phyloP scores from a whole-genome alignment of 2,888 invertebrate genomes.

The Lumbricus terrestris region DNA sequence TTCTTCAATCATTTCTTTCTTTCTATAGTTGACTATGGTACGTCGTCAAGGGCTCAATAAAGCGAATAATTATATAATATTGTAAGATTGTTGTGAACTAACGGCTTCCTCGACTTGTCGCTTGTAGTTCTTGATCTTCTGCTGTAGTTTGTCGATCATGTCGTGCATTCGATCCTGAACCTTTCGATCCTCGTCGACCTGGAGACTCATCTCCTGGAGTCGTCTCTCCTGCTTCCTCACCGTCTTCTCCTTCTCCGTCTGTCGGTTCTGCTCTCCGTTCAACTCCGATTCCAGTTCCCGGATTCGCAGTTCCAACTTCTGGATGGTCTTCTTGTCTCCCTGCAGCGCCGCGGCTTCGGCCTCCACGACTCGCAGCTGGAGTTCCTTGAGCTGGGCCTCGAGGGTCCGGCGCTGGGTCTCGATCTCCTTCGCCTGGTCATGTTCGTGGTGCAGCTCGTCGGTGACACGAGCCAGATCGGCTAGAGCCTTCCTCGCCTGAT shows the following conservation, averaged over 20 bases:
- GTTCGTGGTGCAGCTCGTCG: slow-evolving; percentile 97
- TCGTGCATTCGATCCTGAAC: slow-evolving; percentile 99
- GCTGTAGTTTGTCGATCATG: slow-evolving; percentile 92
- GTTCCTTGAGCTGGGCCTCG: slow-evolving; percentile 96
- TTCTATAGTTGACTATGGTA: no score
- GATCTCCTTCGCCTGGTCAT: slow-evolving; percentile 96
- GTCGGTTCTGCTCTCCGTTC: slow-evolving; percentile 96
- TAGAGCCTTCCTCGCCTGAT: slow-evolving; percentile 63
- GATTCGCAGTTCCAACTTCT: slow-evolving; percentile 74
- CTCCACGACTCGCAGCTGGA: slow-evolving; percentile 86
- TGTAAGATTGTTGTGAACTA: slow-evolving; percentile 46
- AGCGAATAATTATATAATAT: no score
- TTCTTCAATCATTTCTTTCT: no score
- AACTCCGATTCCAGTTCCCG: slow-evolving; percentile 71
- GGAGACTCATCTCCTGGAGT: slow-evolving; percentile 73
- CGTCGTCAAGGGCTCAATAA: no score
- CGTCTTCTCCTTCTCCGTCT: slow-evolving; percentile 97
- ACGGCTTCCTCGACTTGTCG: slow-evolving; percentile 98
- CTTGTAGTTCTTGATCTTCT: slow-evolving; percentile 99
- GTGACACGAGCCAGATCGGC: slow-evolving; percentile 91
- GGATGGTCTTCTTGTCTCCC: slow-evolving; percentile 82
- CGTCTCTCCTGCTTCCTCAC: slow-evolving; percentile 92
- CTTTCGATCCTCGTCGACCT: slow-evolving; percentile 93
- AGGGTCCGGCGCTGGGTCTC: slow-evolving; percentile 97
- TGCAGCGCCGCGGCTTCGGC: slow-evolving; percentile 95